Evolutionary conservation across 2,888 invertebrate genomes (phyloP), one percentile per base, ranked within the genome.

Genomic region (Melitaea athalia): DNA sequence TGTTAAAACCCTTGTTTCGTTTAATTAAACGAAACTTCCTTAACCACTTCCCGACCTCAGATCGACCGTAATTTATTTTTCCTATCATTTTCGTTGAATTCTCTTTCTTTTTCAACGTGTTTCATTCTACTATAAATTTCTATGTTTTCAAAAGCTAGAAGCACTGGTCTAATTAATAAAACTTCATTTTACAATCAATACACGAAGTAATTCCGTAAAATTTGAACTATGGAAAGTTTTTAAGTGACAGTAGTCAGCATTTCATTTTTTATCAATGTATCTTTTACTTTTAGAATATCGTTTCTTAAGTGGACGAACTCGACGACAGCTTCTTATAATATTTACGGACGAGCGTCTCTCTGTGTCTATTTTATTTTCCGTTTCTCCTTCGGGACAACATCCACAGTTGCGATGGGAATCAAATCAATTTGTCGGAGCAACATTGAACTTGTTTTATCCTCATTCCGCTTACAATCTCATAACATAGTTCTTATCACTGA

Each of bases 401-500:
- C 81, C 80, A 82, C 82, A 84, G 81, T 81, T 80, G 83, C 84
- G 74, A 68, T 76, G 84, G 87, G 87, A 88, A 86, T 85, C 81
- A 81, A 88, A 88, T 89, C 88, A 89, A 90, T 89, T 89, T 89
- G 86, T 85, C 84, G 85, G 76, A 81, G 82, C 83, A 84, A 87
- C 85, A 83, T 84, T 80, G 81, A 77, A 78, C 81, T 77, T 79
- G 78, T 80, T 82, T 81, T 71, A 81, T 84, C 81, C 85, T 78
- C 81, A 77, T 45, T 75, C 81, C 85, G 77, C 81, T 77, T 45
- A 74, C 81, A 78, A 79, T 81, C 81, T 83, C 78, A 78, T 77
- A 72, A 79, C 78, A 78, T 74, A 43, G 42, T 11, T 68, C 69
- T 72, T 71, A 75, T 69, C 70, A 33, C 15, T 31, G 50, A 52